Evolutionary conservation across 2,113 vertebrate genomes (phyloP), one percentile per base, ranked within the genome.

Genomic region (Prionailurus viverrinus): DNA sequence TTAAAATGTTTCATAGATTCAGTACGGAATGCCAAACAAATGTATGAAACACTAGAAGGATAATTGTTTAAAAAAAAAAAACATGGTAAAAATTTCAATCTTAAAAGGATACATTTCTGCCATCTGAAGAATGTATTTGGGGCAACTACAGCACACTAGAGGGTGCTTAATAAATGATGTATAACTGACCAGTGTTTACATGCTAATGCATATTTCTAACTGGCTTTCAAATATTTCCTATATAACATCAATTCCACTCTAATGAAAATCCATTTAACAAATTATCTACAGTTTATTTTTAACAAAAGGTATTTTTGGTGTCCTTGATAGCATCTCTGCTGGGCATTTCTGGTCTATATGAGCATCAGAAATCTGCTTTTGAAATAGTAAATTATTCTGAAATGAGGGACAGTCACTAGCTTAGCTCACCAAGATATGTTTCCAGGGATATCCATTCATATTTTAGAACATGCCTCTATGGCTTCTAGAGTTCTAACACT

Each of bases 201-300:
- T 19, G 36, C 63, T 55, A 83, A 76, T 36, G 29, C 14, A 21
- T 65, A 80, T 73, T 89, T 96, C 36, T 66, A 91, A 88, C 7
- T 8, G 69, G 33, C 65, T 79, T 23, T 95, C 33, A 81, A 94
- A 53, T 7, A 7, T 76, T 68, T 80, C 33, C 12, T 80, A 33
- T 66, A n/a, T 31, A 48, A 82, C 4, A 25, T 66, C 76, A 78
- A 48, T 93, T 95, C 27, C 65, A 83, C 16, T 33, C 1, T 65
- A 86, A 81, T 63, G 8, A 91, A 90, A 95, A 87, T 23, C 69
- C 10, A 82, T 90, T 96, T 55, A 95, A 91, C 16, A 71, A 95
- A 74, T 71, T 71, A 95, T 10, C 12, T 36, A 87, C 65, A 45
- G 23, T 58, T 93, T 36, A 90, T 93, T 95, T 82, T 76, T n/a